Percentiles rank a stretch among this genome's conserved stretches.
These are phyloP conservation scores for Chamaea fasciata DNA, from an alignment of 2,113 vertebrate species.

Conservation along the genomic window DNA sequence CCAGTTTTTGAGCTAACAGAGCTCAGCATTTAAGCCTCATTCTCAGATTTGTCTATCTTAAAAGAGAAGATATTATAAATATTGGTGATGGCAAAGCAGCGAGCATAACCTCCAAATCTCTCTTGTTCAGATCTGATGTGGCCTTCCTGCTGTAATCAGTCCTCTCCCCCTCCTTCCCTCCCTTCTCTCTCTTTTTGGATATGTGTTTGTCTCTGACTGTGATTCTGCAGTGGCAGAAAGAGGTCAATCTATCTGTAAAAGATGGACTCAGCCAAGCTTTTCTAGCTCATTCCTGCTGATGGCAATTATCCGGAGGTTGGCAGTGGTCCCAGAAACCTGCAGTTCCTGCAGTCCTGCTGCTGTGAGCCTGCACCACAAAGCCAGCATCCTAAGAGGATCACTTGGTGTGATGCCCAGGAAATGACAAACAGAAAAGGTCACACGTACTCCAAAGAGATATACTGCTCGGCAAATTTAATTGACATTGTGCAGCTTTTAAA, in stretches of 20 bases:
- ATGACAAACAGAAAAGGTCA: slow-evolving; percentile 86
- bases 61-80: neutral
- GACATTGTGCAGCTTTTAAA: slow-evolving; percentile 76
- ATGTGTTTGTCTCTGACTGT: slow-evolving; percentile 12
- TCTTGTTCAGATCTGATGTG: neutral
- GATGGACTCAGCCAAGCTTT: slow-evolving; percentile 72
- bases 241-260: slow-evolving; percentile 75
- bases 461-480: slow-evolving; percentile 75
- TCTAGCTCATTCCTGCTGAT: slow-evolving; percentile 75
- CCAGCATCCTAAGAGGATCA: slow-evolving; percentile 73
- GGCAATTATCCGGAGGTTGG: slow-evolving; percentile 80
- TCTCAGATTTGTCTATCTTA: neutral
- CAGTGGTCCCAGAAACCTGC: slow-evolving; percentile 78
- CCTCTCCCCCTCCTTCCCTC: neutral
- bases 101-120: neutral
- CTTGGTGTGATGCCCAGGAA: slow-evolving; percentile 83
- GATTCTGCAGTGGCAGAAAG: slow-evolving; percentile 51
- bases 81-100: neutral
- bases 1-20: neutral
- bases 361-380: slow-evolving; percentile 67
- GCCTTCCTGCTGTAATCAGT: neutral
- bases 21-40: neutral
- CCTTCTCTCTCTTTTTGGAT: neutral
- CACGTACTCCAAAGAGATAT: slow-evolving; percentile 75
- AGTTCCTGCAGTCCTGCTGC: slow-evolving; percentile 57